Evolutionary conservation across 1,140 invertebrate species (phyloP).

Genomic region (Meloidogyne chitwoodi): DNA sequence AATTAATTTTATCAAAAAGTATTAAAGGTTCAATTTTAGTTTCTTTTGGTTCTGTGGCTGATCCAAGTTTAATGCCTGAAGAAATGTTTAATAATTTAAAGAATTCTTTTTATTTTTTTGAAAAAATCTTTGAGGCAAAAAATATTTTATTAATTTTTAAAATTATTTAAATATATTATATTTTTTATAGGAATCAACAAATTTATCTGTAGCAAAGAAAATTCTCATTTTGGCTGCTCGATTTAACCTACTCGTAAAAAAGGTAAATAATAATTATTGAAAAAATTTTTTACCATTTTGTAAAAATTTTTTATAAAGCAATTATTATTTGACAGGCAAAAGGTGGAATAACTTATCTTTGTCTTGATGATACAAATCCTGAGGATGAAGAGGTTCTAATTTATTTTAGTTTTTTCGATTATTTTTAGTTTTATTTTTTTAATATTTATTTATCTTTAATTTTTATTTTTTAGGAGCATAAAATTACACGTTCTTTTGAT

Average conservation of each 20-base stretch:
- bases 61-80: conserved; percentile 34
- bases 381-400: conserved; percentile 83
- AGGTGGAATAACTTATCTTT: conserved; percentile 80
- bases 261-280: too few relatives aligned
- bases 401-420: not conserved
- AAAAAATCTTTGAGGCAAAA: too few relatives aligned
- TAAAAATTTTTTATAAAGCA: too few relatives aligned
- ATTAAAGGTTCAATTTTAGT: conserved; percentile 22
- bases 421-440: too few relatives aligned
- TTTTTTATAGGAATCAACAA: conserved; percentile 39
- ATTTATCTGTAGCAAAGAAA: conserved; percentile 38
- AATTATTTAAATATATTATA: too few relatives aligned
- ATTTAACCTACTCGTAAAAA: conserved; percentile 32
- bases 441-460: too few relatives aligned
- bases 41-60: conserved; percentile 45
- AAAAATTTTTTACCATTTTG: too few relatives aligned
- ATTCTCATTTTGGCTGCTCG: conserved; percentile 41
- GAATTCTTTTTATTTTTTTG: conserved; percentile 26
- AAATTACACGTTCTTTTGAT: conserved; percentile 93
- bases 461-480: too few relatives aligned
- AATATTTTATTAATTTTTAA: too few relatives aligned
- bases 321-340: conserved; percentile 66
- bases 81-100: conserved; percentile 32
- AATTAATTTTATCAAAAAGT: not conserved
- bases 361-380: conserved; percentile 98